Conservation (phyloP, 2,888 invertebrate species). For the Willowsia nigromaculata region DNA sequence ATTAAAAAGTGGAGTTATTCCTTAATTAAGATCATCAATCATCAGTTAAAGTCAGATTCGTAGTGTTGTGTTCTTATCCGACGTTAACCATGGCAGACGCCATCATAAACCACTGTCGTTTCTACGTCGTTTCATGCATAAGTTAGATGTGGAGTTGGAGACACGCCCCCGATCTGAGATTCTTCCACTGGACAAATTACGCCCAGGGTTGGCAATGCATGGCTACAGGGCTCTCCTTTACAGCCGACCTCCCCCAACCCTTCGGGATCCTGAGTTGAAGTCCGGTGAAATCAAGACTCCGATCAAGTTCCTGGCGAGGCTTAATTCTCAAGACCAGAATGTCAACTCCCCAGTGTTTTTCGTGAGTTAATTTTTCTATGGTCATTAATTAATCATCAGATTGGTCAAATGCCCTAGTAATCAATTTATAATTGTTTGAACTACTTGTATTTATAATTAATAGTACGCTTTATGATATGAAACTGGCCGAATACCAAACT, state of each 20-base stretch:
- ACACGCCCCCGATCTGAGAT: background rate
- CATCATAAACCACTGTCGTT: background rate
- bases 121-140: background rate
- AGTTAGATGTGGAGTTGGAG: background rate
- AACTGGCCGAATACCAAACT: background rate
- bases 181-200: background rate
- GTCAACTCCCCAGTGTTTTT: background rate
- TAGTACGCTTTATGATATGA: background rate
- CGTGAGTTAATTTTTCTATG: too few relatives aligned
- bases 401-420: background rate
- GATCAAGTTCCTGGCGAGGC: background rate
- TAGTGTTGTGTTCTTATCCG: too few relatives aligned
- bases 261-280: background rate
- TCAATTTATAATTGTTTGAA: background rate
- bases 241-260: background rate
- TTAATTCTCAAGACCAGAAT: background rate
- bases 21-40: too few relatives aligned
- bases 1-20: too few relatives aligned
- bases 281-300: background rate
- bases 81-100: too few relatives aligned
- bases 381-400: too few relatives aligned
- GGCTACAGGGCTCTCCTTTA: background rate
- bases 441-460: background rate
- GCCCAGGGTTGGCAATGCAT: background rate
- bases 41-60: too few relatives aligned